Evolutionary conservation across 1,140 invertebrate species (phyloP), one percentile per base, ranked within the genome.

Genomic region (Drosophila virilis): DNA sequence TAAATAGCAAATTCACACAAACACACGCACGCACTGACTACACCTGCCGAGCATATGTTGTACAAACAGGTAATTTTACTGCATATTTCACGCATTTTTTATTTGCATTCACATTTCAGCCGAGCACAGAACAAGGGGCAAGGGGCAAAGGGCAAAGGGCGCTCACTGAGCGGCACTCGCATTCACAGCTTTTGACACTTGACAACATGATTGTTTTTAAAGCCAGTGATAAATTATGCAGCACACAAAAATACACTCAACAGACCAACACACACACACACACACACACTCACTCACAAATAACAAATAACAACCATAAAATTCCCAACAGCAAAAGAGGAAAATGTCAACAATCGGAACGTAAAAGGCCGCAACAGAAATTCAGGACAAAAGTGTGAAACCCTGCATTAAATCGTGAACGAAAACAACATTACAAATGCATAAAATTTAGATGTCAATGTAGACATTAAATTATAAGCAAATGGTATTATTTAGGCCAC

Each of bases 161-260:
- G 10, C 8, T n/a, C 13, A 55, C 22, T 33, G 68, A 54, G 28
- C 48, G 65, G 66, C 46, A 7, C 62, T 70, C 58, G 73, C 59
- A 78, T 74, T 76, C 72, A 71, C 43, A 83, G 77, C 82, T 74
- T 79, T 88, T 86, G 82, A 88, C 82, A 86, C 79, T 86, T 86
- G 82, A 88, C 82, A 86, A 82, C 80, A 77, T 86, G 82, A 86
- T 86, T 86, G 82, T 86, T 88, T 82, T 86, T 82, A 83, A 88
- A 85, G 83, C 68, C 77, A 86, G 83, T 82, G 76, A 82, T 86
- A 86, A 86, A 86, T 86, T 86, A 86, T 86, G 83, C 83, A 85
- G 67, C 66, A 60, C 59, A 73, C 57, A 81, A 66, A 78, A 67
- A 74, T 55, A 50, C 59, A 79, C 71, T 64, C 70, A 79, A 45